Base-by-base conservation (phyloP, 37 sponge, comb jelly and placozoan species). In the Petrosia ficiformis region DNA sequence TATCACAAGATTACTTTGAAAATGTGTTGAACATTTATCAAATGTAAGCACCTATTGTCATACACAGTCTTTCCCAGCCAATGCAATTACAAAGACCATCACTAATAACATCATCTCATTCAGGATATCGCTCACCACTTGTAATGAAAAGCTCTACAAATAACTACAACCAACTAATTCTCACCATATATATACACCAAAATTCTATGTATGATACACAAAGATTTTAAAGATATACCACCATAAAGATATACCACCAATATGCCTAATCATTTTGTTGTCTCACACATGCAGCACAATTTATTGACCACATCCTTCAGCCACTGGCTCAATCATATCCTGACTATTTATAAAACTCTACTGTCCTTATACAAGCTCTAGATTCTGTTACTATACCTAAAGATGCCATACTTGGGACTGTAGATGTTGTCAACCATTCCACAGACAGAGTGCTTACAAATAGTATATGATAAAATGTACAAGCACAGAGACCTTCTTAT, bases 231-330 rank as follows among this genome's bases (percentile, higher is more conserved):
- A 30, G 69, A 68, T 3, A n/a, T n/a, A n/a, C n/a, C n/a, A n/a
- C n/a, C n/a, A n/a, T n/a, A n/a, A n/a, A n/a, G n/a, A n/a, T n/a
- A 40, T 77, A 19, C 78, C 78, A 31, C 78, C 78, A 2, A 2
- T 77, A 11, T 22, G 78, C 2, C 78, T 68, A 31, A 77, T 77
- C 19, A 68, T 77, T 19, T 29, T 68, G 3, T 68, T 67, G 33
- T 52, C 68, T 29, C 28, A 40, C 58, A 48, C 67, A 44, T 5
- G 44, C 78, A 25, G 78, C 78, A 16, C 31, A 44, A 24, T 31
- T 77, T 11, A 48, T 77, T 2, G 78, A 77, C 31, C 78, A 77
- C 48, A 39, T 66, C 14, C 69, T 77, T 14, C 78, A 77, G 48
- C 78, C 78, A 3, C 57, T 77, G 21, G 78, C 80, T 11, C 71